Evolutionary conservation across 2,113 vertebrate species (phyloP).

Genomic region (Stercorarius parasiticus): DNA sequence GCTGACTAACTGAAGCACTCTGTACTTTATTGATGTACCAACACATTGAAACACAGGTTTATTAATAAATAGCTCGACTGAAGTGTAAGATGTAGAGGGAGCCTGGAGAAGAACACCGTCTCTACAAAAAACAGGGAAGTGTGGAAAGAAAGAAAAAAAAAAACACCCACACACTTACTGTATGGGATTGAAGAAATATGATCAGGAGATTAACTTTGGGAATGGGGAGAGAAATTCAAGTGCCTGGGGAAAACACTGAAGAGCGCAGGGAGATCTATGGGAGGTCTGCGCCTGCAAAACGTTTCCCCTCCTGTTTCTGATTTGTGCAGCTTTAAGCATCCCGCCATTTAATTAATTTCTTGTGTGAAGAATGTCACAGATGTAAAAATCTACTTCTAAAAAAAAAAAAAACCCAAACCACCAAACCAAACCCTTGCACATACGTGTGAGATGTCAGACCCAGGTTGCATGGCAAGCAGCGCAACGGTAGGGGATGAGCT

Average conservation of each 20-base stretch:
- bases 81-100: conserved; percentile 12
- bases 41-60: conserved; percentile 69
- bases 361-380: conserved; percentile 65
- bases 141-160: not conserved
- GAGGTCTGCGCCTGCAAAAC: conserved; percentile 46
- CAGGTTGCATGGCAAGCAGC: not conserved
- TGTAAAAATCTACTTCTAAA: conserved; percentile 10
- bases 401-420: not conserved
- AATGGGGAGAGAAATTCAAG: conserved; percentile 47
- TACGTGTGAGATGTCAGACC: not conserved
- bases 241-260: conserved; percentile 52
- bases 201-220: conserved; percentile 52
- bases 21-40: conserved; percentile 69
- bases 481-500: not conserved
- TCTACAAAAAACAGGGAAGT: not conserved
- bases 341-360: conserved; percentile 61
- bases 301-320: conserved; percentile 67
- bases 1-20: conserved; percentile 76
- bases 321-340: conserved; percentile 58
- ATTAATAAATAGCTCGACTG: conserved; percentile 73
- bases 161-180: not conserved
- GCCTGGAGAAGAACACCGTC: not conserved
- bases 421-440: not conserved
- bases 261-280: conserved; percentile 25
- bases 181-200: conserved; percentile 31